Evolutionary conservation across 2,888 invertebrate species (phyloP).

Genomic region (Ochlodes sylvanus): DNA sequence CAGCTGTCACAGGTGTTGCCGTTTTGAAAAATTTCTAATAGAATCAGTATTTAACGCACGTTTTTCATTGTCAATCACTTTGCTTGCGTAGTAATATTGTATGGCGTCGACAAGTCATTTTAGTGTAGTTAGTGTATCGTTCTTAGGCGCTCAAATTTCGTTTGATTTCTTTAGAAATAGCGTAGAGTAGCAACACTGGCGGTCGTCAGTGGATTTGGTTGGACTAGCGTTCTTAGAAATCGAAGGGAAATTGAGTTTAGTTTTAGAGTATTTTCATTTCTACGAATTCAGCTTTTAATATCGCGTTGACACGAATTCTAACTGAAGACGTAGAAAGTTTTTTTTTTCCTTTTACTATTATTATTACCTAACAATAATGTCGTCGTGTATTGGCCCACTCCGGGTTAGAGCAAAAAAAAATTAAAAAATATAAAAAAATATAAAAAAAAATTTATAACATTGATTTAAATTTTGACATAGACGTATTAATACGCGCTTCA

Average conservation of each 20-base stretch:
- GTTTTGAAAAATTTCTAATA: slow-evolving; percentile 28
- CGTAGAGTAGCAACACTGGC: slow-evolving; percentile 15
- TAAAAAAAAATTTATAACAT: slow-evolving; percentile 49
- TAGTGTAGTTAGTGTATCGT: slow-evolving; percentile 51
- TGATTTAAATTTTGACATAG: slow-evolving; percentile 60
- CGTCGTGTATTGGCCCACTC: slow-evolving; percentile 78
- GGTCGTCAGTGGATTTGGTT: neutral
- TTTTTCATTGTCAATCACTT: slow-evolving; percentile 41
- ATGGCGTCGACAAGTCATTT: slow-evolving; percentile 55
- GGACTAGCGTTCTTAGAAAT: slow-evolving; percentile 38
- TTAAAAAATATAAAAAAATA: slow-evolving; percentile 53
- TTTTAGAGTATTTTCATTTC: slow-evolving; percentile 54
- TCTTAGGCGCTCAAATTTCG: slow-evolving; percentile 42
- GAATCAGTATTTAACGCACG: slow-evolving; percentile 40
- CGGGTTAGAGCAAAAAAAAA: slow-evolving; percentile 71
- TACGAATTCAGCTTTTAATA: slow-evolving; percentile 67
- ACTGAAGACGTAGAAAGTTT: slow-evolving; percentile 60
- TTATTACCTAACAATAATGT: slow-evolving; percentile 64
- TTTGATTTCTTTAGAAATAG: slow-evolving; percentile 41
- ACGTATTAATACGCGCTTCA: slow-evolving; percentile 42
- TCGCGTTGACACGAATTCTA: slow-evolving; percentile 45
- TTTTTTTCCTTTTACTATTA: slow-evolving; percentile 60
- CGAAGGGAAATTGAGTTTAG: slow-evolving; percentile 50
- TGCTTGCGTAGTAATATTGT: slow-evolving; percentile 47
- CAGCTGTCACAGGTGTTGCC: slow-evolving; percentile 33